Evolutionary conservation across 2,888 invertebrate species (phyloP), one percentile per base, ranked within the genome.

Genomic region (Teleogryllus oceanicus): DNA sequence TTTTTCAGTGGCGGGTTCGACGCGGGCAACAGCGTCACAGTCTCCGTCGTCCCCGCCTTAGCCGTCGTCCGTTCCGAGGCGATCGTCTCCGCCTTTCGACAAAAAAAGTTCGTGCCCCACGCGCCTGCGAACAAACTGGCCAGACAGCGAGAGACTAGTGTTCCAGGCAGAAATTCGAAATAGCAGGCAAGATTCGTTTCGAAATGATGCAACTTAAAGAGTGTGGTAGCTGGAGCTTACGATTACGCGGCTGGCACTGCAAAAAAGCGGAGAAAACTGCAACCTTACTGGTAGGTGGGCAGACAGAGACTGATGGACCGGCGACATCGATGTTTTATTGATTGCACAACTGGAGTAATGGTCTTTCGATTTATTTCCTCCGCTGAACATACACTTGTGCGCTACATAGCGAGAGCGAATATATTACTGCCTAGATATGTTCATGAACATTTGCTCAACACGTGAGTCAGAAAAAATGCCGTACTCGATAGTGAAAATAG

Each of bases 301-400:
- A 62, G 62, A 62, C 62, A 16, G 62, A 62, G 62, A 62, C 62
- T 62, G 62, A 62, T 62, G 62, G 13, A 3, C 62, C 62, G 1
- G 16, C 16, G 62, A 4, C 10, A 13, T n/a, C 62, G n/a, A 62
- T 62, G 62, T 62, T 62, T 62, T 62, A 62, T 62, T 62, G 13
- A 62, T 62, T 62, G 62, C 0, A 62, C 62, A 62, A 8, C 62
- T 62, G 12, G 62, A 62, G 62, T 62, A 62, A 62, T 62, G 62
- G 62, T n/a, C 62, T n/a, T 62, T 62, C 62, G 16, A 62, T 62
- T 62, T 62, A 62, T 62, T 62, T 62, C 62, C n/a, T n/a, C 62
- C 16, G 11, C 16, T 62, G 16, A n/a, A 62, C 62, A 18, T 62
- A 62, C 62, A 62, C 13, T 62, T 4, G 62, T 62, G 4, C 8